These are phyloP conservation scores for Cavia aperea DNA, from an alignment of 2,113 vertebrate species.

Conservation along the genomic window DNA sequence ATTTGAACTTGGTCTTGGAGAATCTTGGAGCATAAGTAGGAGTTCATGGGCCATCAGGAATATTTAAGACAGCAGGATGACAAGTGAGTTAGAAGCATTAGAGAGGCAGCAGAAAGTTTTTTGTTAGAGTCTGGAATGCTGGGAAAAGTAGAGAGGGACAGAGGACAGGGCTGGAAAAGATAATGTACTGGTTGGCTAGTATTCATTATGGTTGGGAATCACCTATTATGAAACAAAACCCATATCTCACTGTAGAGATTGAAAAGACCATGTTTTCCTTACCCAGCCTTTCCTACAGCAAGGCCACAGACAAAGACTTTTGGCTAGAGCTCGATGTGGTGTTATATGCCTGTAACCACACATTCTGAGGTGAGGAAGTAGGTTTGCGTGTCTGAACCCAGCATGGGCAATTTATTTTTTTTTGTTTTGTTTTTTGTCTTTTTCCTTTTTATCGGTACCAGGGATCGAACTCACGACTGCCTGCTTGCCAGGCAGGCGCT, in stretches of 20 bases:
- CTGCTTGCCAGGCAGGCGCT: too few species aligned
- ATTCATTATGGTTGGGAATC: not conserved
- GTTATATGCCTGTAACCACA: not conserved
- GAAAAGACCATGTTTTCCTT: not conserved
- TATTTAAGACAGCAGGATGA: not conserved
- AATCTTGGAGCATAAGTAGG: not conserved
- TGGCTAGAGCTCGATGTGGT: not conserved
- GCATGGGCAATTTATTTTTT: not conserved
- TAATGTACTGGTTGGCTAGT: not conserved
- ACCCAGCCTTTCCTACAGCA: not conserved
- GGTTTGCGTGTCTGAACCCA: not conserved
- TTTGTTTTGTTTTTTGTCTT: too few species aligned
- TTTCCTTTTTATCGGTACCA: too few species aligned
- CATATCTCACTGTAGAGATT: not conserved
- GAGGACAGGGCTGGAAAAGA: not conserved
- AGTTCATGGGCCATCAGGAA: not conserved
- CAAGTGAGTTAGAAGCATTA: not conserved
- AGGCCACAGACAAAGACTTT: not conserved
- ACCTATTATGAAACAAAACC: not conserved
- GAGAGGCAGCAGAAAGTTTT: not conserved
- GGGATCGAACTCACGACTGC: too few species aligned
- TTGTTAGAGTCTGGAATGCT: not conserved
- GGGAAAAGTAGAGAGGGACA: not conserved
- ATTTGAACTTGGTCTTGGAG: conserved; percentile 32
- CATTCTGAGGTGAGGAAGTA: not conserved